Evolutionary conservation across 2,888 invertebrate species (phyloP).

Genomic region (Nasonia oneida): DNA sequence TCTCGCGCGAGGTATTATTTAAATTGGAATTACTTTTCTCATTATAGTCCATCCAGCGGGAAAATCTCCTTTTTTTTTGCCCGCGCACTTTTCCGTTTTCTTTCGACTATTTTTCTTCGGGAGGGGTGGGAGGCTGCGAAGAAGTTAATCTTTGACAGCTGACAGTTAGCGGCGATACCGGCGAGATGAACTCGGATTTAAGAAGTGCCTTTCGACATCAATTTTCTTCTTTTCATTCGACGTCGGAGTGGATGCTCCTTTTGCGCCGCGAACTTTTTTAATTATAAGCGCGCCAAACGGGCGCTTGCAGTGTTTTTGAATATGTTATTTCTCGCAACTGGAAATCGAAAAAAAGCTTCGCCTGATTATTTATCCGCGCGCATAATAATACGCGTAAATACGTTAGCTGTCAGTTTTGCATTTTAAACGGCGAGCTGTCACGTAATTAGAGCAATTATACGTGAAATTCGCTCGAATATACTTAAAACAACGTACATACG

Average conservation of each 20-base stretch:
- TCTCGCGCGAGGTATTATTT: conserved; percentile 76
- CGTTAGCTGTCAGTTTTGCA: background rate
- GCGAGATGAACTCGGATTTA: conserved; percentile 49
- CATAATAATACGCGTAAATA: background rate
- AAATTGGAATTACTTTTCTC: conserved; percentile 79
- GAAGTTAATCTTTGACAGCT: conserved; percentile 77
- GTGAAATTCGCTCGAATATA: background rate
- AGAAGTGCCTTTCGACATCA: conserved; percentile 8
- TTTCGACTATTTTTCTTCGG: conserved; percentile 32
- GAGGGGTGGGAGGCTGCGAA: conserved; percentile 53
- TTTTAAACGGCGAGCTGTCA: background rate
- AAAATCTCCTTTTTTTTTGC: conserved; percentile 74
- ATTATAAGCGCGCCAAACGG: background rate
- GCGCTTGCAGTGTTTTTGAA: background rate
- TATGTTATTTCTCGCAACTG: background rate
- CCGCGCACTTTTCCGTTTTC: conserved; percentile 8
- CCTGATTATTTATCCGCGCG: background rate
- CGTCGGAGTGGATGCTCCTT: background rate
- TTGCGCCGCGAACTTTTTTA: conserved; percentile 33
- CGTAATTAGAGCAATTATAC: conserved; percentile 23
- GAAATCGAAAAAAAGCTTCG: background rate
- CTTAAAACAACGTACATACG: background rate
- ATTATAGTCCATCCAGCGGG: conserved; percentile 77
- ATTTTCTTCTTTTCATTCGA: conserved; percentile 24
- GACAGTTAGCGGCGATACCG: conserved; percentile 66